These are phyloP conservation scores for Ochropacha duplaris DNA, from an alignment of 2,888 invertebrate species.

Conservation along the genomic window DNA sequence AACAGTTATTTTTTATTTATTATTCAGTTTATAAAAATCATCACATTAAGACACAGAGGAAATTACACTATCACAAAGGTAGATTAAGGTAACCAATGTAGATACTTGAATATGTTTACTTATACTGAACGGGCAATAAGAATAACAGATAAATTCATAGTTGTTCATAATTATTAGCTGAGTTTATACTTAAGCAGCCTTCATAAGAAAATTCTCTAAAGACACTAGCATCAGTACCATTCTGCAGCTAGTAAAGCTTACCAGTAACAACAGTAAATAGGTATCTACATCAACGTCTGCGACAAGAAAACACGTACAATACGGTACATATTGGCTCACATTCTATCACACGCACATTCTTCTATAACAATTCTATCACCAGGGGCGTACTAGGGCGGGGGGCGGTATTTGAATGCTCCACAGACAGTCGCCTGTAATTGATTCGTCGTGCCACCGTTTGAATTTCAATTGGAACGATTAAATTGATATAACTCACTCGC, in stretches of 20 bases:
- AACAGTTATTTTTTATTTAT: too few species aligned
- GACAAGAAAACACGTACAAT: constrained; percentile 25
- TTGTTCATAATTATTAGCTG: too few species aligned
- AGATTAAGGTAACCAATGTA: too few species aligned
- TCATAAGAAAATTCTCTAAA: too few species aligned
- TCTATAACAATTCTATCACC: constrained; percentile 76
- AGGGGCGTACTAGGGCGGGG: constrained; percentile 33
- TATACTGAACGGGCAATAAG: too few species aligned
- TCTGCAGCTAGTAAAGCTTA: neutral
- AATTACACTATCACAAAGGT: too few species aligned
- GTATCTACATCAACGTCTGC: neutral
- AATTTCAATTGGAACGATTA: constrained; percentile 79
- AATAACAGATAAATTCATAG: too few species aligned
- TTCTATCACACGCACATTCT: constrained; percentile 80
- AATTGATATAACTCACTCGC: constrained; percentile 72
- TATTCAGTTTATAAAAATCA: too few species aligned
- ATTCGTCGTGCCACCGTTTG: constrained; percentile 68
- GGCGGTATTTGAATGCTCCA: constrained; percentile 70
- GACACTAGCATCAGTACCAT: too few species aligned
- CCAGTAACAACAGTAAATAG: neutral
- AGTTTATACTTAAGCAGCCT: too few species aligned
- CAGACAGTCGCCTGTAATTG: constrained; percentile 54
- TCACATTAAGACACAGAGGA: too few species aligned
- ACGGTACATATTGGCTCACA: constrained; percentile 65
- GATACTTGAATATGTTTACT: too few species aligned